Evolutionary conservation across 2,113 vertebrate genomes (phyloP), one percentile per base, ranked within the genome.

Genomic region (Corythoichthys haematopterus): DNA sequence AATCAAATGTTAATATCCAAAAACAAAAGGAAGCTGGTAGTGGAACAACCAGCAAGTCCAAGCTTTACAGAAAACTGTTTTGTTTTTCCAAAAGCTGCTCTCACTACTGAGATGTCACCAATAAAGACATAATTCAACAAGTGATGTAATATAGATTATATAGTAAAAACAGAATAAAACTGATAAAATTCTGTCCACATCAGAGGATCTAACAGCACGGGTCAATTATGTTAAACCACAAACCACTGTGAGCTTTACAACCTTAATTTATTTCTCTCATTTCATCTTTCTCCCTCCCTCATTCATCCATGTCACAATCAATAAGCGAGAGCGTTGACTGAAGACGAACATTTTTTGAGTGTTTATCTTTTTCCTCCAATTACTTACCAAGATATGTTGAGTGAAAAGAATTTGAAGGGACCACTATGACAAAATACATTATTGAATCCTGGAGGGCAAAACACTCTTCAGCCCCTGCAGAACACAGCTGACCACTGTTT

Each of bases 401-500:
- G 66, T 57, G 48, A 59, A 70, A 72, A 80, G 61, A 77, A 76
- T 59, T 66, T 65, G 68, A 76, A 35, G 45, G 36, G 47, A 48
- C 78, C 84, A 83, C 9, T 78, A 77, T 85, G 78, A 75, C 75
- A 74, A 66, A 80, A 68, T 63, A 53, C 58, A 67, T 61, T 77
- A 84, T 80, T 73, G 60, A 71, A 65, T 61, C 58, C 59, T 40
- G 14, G 61, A 65, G 63, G 46, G 71, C n/a, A 66, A 65, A 58
- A 79, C 64, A 66, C 66, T 64, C 64, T 62, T 68, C 43, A 68
- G 57, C 60, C 50, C 69, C 43, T 37, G 67, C 69, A 61, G 62
- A 71, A 81, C 78, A 88, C 84, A 89, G 79, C 85, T 87, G 83
- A 74, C 65, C 70, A 84, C 81, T 88, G 88, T 89, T 85, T 81